Conservation (phyloP, 2,797 vertebrate species). For the Enoplosus armatus region DNA sequence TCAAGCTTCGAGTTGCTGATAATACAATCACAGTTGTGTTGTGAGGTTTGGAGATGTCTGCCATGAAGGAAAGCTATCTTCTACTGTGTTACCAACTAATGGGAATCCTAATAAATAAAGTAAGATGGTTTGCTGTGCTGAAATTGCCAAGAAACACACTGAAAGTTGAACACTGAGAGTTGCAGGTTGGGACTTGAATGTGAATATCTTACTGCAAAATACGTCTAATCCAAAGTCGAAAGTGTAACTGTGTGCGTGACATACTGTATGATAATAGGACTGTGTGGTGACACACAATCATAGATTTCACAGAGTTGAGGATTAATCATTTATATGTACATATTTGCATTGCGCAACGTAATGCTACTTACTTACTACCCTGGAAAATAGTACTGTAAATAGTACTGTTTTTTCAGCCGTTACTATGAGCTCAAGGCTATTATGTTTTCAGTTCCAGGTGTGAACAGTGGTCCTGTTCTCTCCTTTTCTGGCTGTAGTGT, state of each 20-base stretch:
- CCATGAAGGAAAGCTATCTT: background rate
- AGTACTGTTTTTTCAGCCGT: background rate
- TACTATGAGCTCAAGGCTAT: conserved; percentile 4
- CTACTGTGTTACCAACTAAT: background rate
- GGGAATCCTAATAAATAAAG: background rate
- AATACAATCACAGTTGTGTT: background rate
- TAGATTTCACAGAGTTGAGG: background rate
- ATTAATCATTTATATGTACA: background rate
- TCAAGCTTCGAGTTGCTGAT: background rate
- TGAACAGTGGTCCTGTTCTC: background rate
- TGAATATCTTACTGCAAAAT: background rate
- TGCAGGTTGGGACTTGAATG: conserved; percentile 1
- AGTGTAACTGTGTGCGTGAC: background rate
- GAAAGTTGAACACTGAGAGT: background rate
- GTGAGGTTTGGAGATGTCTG: background rate
- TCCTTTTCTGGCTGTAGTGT: background rate
- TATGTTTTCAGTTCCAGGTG: background rate
- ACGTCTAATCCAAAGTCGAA: background rate
- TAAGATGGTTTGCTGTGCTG: background rate
- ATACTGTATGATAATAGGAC: background rate
- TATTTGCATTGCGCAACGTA: background rate
- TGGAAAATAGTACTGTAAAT: background rate
- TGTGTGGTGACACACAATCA: no score
- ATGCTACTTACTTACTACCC: no score
- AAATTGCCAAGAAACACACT: background rate